These are phyloP conservation scores for Galerucella nymphaeae DNA, from an alignment of 2,888 invertebrate genomes.

Conservation along the genomic window DNA sequence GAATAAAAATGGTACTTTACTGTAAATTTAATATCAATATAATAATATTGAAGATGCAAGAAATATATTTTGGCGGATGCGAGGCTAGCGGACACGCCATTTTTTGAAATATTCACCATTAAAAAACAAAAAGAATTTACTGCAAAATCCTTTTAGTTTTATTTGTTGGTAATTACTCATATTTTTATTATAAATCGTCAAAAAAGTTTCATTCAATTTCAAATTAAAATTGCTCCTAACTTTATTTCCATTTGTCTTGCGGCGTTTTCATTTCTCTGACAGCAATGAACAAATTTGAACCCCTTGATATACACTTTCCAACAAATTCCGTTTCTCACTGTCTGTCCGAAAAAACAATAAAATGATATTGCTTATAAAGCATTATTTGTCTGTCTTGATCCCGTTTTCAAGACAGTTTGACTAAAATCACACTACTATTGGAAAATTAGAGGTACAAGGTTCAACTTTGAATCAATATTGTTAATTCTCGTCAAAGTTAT, in stretches of 20 bases:
- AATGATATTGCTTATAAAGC: constrained; percentile 19
- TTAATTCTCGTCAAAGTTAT: too few species aligned
- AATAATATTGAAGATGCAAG: too few species aligned
- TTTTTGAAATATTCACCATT: too few species aligned
- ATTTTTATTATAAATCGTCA: too few species aligned
- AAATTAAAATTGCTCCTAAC: not conserved
- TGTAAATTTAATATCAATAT: too few species aligned
- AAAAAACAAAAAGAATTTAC: too few species aligned
- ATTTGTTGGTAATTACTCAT: too few species aligned
- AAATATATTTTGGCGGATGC: too few species aligned
- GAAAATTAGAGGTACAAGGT: not conserved
- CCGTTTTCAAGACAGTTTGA: not conserved
- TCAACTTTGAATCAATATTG: too few species aligned
- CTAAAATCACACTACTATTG: not conserved
- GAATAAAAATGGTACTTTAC: too few species aligned
- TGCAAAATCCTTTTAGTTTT: too few species aligned
- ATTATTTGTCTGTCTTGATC: constrained; percentile 9
- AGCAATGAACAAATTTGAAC: constrained; percentile 11
- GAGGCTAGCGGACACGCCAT: too few species aligned
- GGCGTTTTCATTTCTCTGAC: not conserved
- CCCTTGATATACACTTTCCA: constrained; percentile 5
- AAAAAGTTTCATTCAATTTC: not conserved
- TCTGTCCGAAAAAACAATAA: constrained; percentile 19
- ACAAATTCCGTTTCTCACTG: constrained; percentile 29
- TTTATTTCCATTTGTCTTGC: not conserved